Evolutionary conservation across 2,888 invertebrate genomes (phyloP), one percentile per base, ranked within the genome.

Genomic region (Melieria picta): DNA sequence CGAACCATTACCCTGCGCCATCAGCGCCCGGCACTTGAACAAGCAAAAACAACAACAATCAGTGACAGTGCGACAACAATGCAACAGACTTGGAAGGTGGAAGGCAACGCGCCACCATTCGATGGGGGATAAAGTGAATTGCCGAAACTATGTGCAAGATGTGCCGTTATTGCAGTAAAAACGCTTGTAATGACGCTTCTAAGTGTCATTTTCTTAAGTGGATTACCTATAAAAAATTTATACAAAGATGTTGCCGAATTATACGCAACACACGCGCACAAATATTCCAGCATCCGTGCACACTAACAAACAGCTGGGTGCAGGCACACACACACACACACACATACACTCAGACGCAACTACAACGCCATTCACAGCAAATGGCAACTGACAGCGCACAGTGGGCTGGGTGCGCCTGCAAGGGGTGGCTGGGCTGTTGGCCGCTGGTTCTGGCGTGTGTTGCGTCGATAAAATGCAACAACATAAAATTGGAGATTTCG

Each of bases 141-240:
- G 83, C 83, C 81, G 80, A 84, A 85, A 86, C 84, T 85, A 84
- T 85, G 86, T 86, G 85, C 85, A 86, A 85, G 85, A 85, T 86
- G 85, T 84, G 81, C 86, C 83, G 83, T 86, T 86, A 83, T 81
- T 85, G 84, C 83, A 83, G 82, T 84, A 84, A 84, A 84, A 86
- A 82, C 80, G 82, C 82, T 86, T 86, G 85, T 86, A 86, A 85
- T 86, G 86, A 86, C 84, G 85, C 84, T 84, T 86, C 84, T 84
- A 85, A 86, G 85, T 85, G 85, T 81, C 85, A 83, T 86, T 85
- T 84, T 78, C 83, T 84, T 86, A 85, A 85, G 86, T 86, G 84
- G 84, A 86, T 86, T 84, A 85, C 85, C 86, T 83, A 85, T 85
- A 85, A 85, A 86, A 84, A 84, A 83, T 83, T 79, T 84, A 83